Conservation (phyloP, 2,888 invertebrate species). For the Pteria penguin region DNA sequence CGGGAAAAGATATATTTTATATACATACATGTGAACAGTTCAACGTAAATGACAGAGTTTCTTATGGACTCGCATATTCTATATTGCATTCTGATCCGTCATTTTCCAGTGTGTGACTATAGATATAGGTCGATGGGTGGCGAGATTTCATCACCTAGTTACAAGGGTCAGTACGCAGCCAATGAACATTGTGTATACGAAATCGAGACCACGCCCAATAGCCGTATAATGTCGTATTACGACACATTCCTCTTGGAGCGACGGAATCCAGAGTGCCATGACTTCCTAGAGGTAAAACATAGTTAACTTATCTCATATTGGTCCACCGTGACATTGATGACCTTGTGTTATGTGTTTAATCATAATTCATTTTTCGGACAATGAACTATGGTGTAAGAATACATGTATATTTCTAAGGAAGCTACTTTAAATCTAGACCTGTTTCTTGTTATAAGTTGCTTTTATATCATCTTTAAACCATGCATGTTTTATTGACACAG, state of each 20-base stretch:
- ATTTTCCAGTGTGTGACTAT: constrained; percentile 9
- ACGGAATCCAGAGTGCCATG: neutral
- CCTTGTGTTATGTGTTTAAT: too few species aligned
- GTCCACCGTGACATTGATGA: too few species aligned
- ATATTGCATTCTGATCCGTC: neutral
- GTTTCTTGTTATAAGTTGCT: too few species aligned
- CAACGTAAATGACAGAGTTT: neutral
- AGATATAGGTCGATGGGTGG: neutral
- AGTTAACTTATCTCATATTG: too few species aligned
- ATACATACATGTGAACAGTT: too few species aligned
- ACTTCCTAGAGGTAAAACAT: constrained; percentile 21
- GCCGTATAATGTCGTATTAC: neutral
- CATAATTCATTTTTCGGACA: too few species aligned
- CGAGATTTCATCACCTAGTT: neutral
- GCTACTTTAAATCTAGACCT: too few species aligned
- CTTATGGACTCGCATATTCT: neutral
- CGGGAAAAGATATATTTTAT: too few species aligned
- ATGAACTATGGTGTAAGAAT: too few species aligned
- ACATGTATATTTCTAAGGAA: too few species aligned
- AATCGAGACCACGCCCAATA: neutral
- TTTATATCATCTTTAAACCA: too few species aligned
- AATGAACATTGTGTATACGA: constrained; percentile 14
- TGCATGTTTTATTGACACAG: too few species aligned
- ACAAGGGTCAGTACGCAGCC: neutral
- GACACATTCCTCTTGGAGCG: constrained; percentile 11